Evolutionary conservation across 2,113 vertebrate species (phyloP).

Genomic region (Alethe castanea): DNA sequence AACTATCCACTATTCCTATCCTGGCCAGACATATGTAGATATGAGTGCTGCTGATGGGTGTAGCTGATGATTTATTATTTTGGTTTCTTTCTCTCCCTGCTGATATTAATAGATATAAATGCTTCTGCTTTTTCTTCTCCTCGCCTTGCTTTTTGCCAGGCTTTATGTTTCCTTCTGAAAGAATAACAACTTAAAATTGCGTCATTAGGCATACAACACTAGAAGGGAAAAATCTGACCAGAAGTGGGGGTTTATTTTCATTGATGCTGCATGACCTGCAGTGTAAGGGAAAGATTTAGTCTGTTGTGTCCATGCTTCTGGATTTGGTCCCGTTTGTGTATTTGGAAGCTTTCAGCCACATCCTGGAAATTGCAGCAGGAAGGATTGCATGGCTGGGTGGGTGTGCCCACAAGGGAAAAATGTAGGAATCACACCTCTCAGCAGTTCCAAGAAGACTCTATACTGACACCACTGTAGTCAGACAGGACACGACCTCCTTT

Average conservation of each 20-base stretch:
- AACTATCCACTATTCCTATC: background rate
- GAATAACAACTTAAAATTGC: background rate
- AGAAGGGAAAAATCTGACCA: background rate
- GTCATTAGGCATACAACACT: background rate
- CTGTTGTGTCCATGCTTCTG: background rate
- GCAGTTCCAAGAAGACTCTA: background rate
- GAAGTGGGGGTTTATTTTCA: background rate
- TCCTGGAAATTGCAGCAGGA: background rate
- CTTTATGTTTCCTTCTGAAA: background rate
- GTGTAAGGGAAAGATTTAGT: background rate
- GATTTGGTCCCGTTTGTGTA: background rate
- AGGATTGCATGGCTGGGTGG: background rate
- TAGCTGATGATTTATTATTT: background rate
- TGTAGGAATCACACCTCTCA: background rate
- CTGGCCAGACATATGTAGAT: background rate
- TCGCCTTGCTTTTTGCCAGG: background rate
- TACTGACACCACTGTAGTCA: background rate
- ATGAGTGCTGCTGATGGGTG: background rate
- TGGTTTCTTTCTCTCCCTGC: background rate
- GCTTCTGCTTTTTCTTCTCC: background rate
- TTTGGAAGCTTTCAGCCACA: background rate
- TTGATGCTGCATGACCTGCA: background rate
- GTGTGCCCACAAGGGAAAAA: background rate
- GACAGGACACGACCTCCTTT: background rate
- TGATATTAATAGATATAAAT: background rate